A percentile compares a stretch with the other conserved stretches of the same genome.
phyloP scores from a whole-genome alignment of 2,113 vertebrate genomes.

The Takifugu flavidus region DNA sequence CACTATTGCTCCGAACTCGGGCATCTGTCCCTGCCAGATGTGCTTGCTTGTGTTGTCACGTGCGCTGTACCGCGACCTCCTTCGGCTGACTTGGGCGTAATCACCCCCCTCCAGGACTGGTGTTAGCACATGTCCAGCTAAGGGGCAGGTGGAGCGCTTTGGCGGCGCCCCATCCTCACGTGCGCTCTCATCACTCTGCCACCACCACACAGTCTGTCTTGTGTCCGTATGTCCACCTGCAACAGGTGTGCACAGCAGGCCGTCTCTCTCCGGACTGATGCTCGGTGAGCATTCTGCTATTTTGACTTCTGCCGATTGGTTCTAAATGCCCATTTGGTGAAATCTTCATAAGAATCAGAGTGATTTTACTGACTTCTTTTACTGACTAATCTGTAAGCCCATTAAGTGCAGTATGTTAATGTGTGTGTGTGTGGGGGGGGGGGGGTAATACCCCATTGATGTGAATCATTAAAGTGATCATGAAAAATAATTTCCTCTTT shows the following conservation, averaged over 20 bases:
- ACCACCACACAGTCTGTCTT: no score
- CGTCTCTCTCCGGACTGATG: conserved; percentile 34
- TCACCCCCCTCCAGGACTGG: conserved; percentile 24
- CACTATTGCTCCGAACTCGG: conserved; percentile 36
- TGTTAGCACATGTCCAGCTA: conserved; percentile 30
- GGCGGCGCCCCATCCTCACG: conserved; percentile 36
- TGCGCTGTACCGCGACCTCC: conserved; percentile 37
- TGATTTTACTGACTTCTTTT: not conserved
- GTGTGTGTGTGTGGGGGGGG: conserved; percentile 2
- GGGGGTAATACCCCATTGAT: conserved; percentile 5
- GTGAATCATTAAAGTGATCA: conserved; percentile 47
- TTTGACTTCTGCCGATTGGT: not conserved
- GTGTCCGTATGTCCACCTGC: no score
- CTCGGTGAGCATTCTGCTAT: conserved; percentile 8
- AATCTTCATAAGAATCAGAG: conserved; percentile 26
- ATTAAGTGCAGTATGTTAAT: conserved; percentile 8
- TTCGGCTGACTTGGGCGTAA: conserved; percentile 32
- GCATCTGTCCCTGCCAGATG: conserved; percentile 68
- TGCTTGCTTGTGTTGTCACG: conserved; percentile 49
- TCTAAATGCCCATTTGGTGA: not conserved
- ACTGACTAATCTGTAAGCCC: conserved; percentile 1
- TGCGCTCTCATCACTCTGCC: not conserved
- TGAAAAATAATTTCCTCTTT: conserved; percentile 62
- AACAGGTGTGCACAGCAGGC: no score
- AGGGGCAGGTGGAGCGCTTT: conserved; percentile 26